Base-by-base conservation (phyloP, 2,797 vertebrate genomes). In the Thripadectes ignobilis region DNA sequence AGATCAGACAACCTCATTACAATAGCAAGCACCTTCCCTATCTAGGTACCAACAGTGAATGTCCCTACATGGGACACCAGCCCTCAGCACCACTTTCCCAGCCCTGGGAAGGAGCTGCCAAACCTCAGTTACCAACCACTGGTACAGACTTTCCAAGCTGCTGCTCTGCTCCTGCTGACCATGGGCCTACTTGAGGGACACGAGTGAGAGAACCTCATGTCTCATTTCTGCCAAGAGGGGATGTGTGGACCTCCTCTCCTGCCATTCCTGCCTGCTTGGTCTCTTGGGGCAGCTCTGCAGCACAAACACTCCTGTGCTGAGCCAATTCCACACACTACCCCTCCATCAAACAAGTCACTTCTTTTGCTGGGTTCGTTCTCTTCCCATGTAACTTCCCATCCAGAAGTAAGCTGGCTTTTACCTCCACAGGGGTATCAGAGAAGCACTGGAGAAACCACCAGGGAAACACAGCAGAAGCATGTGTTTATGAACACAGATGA, bases 141-240 rank as follows among this genome's bases (percentile, higher is more conserved):
- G 3, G 49, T 4, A 57, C 21, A 12, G 23, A 24, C 22, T 46
- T 27, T 34, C 32, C 41, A 24, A n/a, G 46, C 58, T 77, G 80
- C 92, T 72, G 86, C 77, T 73, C 89, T 61, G 46, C 81, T 78
- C 38, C 80, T 39, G 66, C 22, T 6, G 1, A 10, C 54, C 34
- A 2, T 0, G 0, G 22, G 14, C 0, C 1, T 22, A 2, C 12
- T 0, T 5, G 2, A 29, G 46, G 38, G 30, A 63, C 51, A 38
- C 0, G 0, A 54, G 7, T 2, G 19, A 58, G 41, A 46, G 52
- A 81, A 57, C 32, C 20, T 59, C 26, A 6, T 0, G 17, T 67
- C 57, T 66, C 63, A 9, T 9, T 62, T 48, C 67, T 67, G 62
- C 26, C 69, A 27, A 19, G 39, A 30, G 71, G 14, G 41, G 7